Evolutionary conservation across 2,888 invertebrate species (phyloP).

Genomic region (Trachelus stipa): DNA sequence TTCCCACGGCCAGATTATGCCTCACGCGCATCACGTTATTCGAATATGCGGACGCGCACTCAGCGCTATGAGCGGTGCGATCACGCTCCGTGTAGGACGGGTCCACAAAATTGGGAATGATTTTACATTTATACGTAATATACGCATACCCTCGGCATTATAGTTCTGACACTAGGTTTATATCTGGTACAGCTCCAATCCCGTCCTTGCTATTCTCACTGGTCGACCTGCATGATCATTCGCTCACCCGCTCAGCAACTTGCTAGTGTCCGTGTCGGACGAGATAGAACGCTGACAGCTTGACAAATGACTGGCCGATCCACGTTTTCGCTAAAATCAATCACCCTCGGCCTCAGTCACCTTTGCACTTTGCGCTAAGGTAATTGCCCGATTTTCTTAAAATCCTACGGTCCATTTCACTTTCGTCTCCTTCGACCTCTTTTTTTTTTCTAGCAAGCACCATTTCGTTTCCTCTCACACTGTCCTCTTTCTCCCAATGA

Average conservation of each 20-base stretch:
- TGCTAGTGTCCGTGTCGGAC: slow-evolving; percentile 33
- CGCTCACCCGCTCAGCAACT: background rate
- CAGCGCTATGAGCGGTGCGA: background rate
- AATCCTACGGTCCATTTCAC: background rate
- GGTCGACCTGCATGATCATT: background rate
- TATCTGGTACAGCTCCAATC: background rate
- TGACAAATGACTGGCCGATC: slow-evolving; percentile 65
- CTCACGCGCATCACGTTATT: background rate
- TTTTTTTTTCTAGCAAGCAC: background rate
- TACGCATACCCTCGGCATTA: background rate
- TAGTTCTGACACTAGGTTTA: background rate
- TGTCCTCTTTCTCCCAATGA: no score
- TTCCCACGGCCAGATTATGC: slow-evolving; percentile 21
- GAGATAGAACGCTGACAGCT: slow-evolving; percentile 60
- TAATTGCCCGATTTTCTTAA: slow-evolving; percentile 4
- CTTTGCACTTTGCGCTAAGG: slow-evolving; percentile 40
- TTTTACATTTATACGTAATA: slow-evolving; percentile 16
- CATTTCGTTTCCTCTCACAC: background rate
- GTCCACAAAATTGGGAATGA: slow-evolving; percentile 5
- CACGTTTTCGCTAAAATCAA: slow-evolving; percentile 66
- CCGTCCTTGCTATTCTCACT: background rate
- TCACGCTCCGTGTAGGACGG: background rate
- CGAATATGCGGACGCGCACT: background rate
- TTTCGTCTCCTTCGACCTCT: background rate
- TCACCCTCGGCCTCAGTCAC: slow-evolving; percentile 54